Evolutionary conservation across 2,113 vertebrate genomes (phyloP), one percentile per base, ranked within the genome.

Genomic region (Daboia siamensis): DNA sequence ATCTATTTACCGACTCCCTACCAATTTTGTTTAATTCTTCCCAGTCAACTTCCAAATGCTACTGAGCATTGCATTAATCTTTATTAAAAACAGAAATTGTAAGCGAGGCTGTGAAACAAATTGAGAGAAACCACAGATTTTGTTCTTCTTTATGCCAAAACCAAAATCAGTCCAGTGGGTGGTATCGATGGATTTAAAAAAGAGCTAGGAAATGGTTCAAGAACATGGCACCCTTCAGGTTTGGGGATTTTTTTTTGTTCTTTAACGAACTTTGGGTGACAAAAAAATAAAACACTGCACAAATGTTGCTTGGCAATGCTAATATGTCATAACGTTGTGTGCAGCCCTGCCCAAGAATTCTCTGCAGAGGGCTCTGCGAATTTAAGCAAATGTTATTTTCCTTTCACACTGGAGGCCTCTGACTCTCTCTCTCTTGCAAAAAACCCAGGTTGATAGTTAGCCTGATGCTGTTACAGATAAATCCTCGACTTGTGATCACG

Each of bases 21-120:
- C 87, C 24, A 90, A 23, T 93, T 94, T 93, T 92, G 17, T 91
- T 95, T 90, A 57, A 94, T 93, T 91, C 87, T 51, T 91, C 59
- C 89, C 24, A 51, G 39, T 95, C 94, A 93, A 95, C 90, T 93
- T 24, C 0, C 10, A 95, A 91, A 87, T 85, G 0, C 59, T 90
- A 92, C 33, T 92, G 33, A 95, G 57, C 56, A 59, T 55, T 92
- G 44, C 39, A 46, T 87, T 90, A 23, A 44, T 92, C 89, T 95
- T 94, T 93, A 93, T 91, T 90, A 90, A 92, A 92, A 90, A 94
- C 55, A 95, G 92, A 6, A 90, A 4, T 87, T 55, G 24, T 29
- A 29, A 29, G 88, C 57, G 55, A n/a, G 86, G 56, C 94, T 91
- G 15, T 15, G 21, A 90, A 89, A 88, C 61, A 85, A 94, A 93